Percentiles rank a stretch among this genome's conserved stretches.
Evolutionary conservation across 1,140 invertebrate species (phyloP).

Genomic region (Drosophila rhopaloa): DNA sequence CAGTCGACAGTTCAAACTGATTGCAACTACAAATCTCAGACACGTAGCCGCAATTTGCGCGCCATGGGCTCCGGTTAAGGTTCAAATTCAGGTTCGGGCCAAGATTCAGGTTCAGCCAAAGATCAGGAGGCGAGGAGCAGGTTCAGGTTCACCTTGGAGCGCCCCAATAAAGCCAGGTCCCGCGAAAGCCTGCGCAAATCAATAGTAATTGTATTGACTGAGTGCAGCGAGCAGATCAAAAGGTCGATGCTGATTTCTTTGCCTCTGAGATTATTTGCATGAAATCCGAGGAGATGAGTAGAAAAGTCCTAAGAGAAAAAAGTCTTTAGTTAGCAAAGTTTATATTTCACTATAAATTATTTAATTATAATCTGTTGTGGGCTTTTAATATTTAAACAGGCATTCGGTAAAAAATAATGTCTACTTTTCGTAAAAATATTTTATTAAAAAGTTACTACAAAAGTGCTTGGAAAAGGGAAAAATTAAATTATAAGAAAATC

Average conservation of each 20-base stretch:
- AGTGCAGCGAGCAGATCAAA: conserved; percentile 72
- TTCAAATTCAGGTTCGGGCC: conserved; percentile 16
- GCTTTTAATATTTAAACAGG: too few species aligned
- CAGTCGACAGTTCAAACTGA: conserved; percentile 72
- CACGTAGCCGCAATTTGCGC: conserved; percentile 72
- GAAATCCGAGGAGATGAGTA: conserved; percentile 9
- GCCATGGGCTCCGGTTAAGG: conserved; percentile 23
- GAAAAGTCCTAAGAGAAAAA: not conserved
- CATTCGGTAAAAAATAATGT: too few species aligned
- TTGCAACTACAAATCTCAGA: conserved; percentile 66
- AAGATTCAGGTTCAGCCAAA: conserved; percentile 32
- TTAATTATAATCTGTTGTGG: too few species aligned
- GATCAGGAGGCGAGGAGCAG: conserved; percentile 28
- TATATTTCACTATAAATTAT: too few species aligned
- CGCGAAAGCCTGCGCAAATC: conserved; percentile 63
- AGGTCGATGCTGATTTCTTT: conserved; percentile 59
- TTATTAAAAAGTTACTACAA: too few species aligned
- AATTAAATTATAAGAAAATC: too few species aligned
- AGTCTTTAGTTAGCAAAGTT: not conserved
- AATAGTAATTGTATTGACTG: conserved; percentile 83
- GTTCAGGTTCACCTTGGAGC: conserved; percentile 56
- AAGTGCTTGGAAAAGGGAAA: too few species aligned
- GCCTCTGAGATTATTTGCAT: conserved; percentile 31
- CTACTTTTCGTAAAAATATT: too few species aligned
- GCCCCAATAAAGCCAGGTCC: conserved; percentile 36